Conservation (phyloP, 2,888 invertebrate genomes). For the Nymphalis polychloros region DNA sequence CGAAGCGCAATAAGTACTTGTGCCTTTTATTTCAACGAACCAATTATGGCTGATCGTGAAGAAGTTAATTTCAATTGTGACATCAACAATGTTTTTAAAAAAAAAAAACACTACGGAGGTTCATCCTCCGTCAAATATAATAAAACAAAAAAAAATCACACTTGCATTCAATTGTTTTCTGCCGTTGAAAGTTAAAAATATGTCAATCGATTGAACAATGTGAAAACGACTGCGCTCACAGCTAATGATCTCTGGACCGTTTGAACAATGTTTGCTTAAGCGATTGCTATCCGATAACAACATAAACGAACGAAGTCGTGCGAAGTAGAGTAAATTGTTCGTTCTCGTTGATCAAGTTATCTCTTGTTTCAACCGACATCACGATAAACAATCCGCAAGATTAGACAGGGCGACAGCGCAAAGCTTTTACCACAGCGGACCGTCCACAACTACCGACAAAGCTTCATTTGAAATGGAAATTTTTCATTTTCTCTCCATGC, state of each 20-base stretch:
- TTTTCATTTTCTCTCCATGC: slow-evolving; percentile 8
- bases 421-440: slow-evolving; percentile 30
- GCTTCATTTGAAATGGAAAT: slow-evolving; percentile 21
- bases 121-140: no score
- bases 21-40: no score
- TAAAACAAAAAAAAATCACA: no score
- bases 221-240: slow-evolving; percentile 32
- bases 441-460: slow-evolving; percentile 18
- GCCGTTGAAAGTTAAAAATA: slow-evolving; percentile 31
- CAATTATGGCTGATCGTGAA: no score
- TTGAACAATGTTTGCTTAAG: slow-evolving; percentile 51
- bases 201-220: neutral
- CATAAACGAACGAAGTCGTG: slow-evolving; percentile 30
- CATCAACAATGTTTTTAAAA: no score
- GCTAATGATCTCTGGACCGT: slow-evolving; percentile 39
- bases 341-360: slow-evolving; percentile 48
- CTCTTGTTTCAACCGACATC: slow-evolving; percentile 42
- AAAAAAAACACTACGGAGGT: no score
- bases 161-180: slow-evolving; percentile 14
- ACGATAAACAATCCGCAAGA: slow-evolving; percentile 33
- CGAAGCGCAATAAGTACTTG: no score
- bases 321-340: slow-evolving; percentile 38
- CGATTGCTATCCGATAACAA: slow-evolving; percentile 56
- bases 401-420: slow-evolving; percentile 23
- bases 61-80: no score